phyloP scores from a whole-genome alignment of 92 coral and sea anemone genomes.

The Actinernus sp. region DNA sequence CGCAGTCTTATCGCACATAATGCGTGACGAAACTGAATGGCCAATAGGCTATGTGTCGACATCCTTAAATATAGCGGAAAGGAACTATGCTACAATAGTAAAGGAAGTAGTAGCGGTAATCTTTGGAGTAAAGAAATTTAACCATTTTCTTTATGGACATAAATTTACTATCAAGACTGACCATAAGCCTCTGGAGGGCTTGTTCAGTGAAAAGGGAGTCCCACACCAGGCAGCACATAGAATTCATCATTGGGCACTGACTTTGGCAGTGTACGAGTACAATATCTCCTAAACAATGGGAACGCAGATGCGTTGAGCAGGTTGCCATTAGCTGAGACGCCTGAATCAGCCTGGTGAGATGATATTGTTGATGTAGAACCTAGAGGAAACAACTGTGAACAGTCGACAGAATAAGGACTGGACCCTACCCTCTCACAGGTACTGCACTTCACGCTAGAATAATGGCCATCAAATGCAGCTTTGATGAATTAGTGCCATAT shows the following conservation, averaged over 20 bases:
- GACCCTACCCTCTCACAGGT: conserved; percentile 62
- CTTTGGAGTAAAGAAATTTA: conserved; percentile 14
- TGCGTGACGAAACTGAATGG: conserved; percentile 12
- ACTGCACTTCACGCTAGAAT: conserved; percentile 27
- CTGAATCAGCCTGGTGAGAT: conserved; percentile 52
- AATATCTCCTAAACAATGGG: conserved; percentile 52
- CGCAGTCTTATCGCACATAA: conserved; percentile 4
- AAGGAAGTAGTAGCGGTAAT: conserved; percentile 4
- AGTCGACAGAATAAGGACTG: conserved; percentile 47
- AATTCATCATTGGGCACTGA: conserved; percentile 31
- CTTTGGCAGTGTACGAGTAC: conserved; percentile 49
- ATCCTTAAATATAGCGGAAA: conserved; percentile 1
- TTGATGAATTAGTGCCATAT: conserved; percentile 39
- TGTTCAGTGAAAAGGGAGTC: conserved; percentile 17
- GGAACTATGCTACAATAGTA: background rate
- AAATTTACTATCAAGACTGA: conserved; percentile 11
- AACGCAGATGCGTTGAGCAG: conserved; percentile 66
- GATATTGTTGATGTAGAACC: conserved; percentile 50
- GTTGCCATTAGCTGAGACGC: conserved; percentile 48
- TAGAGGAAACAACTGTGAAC: conserved; percentile 52
- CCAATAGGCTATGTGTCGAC: background rate
- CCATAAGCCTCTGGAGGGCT: conserved; percentile 19
- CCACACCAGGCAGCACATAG: conserved; percentile 4
- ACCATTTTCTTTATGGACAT: conserved; percentile 1
- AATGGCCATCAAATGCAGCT: conserved; percentile 43